phyloP scores from a whole-genome alignment of 1,140 invertebrate species.

The Scaptomyza montana region DNA sequence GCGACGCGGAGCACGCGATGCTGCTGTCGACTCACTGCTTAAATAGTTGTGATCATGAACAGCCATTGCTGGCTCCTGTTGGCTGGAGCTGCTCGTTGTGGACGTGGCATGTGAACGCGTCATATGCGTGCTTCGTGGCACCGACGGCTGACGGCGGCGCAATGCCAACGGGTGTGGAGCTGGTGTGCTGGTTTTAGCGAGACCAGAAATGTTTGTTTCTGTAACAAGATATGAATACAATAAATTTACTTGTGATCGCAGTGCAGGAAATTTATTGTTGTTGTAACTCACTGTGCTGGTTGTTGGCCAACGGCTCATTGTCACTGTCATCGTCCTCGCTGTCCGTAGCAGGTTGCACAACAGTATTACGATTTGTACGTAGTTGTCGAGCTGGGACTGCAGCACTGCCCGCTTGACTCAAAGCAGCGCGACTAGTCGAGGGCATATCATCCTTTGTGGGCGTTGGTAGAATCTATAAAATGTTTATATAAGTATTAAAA shows the following conservation, averaged over 20 bases:
- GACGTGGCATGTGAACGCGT: constrained; percentile 81
- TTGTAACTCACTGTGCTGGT: constrained; percentile 70
- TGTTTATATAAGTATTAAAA: neutral
- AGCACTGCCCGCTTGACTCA: constrained; percentile 19
- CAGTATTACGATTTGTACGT: constrained; percentile 78
- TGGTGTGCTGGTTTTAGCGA: constrained; percentile 46
- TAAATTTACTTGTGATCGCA: neutral
- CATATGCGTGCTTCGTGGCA: constrained; percentile 65
- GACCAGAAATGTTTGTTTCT: constrained; percentile 51
- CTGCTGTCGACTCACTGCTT: constrained; percentile 55
- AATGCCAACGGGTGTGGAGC: constrained; percentile 65
- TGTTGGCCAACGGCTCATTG: constrained; percentile 76
- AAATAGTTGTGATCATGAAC: constrained; percentile 82
- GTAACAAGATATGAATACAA: neutral
- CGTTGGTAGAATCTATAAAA: constrained; percentile 75
- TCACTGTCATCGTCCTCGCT: constrained; percentile 75
- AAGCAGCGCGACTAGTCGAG: constrained; percentile 70
- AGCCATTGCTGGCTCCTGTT: constrained; percentile 39
- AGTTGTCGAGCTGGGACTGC: constrained; percentile 56
- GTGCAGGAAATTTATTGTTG: no score
- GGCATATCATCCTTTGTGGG: constrained; percentile 79
- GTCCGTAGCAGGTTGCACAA: constrained; percentile 46
- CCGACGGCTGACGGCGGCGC: constrained; percentile 53
- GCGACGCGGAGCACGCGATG: constrained; percentile 57
- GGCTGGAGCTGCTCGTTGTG: constrained; percentile 54